A percentile compares a stretch with the other conserved stretches of the same genome.
Conservation (phyloP, 2,113 vertebrate genomes). For the Sinocyclocheilus anshuiensis region DNA sequence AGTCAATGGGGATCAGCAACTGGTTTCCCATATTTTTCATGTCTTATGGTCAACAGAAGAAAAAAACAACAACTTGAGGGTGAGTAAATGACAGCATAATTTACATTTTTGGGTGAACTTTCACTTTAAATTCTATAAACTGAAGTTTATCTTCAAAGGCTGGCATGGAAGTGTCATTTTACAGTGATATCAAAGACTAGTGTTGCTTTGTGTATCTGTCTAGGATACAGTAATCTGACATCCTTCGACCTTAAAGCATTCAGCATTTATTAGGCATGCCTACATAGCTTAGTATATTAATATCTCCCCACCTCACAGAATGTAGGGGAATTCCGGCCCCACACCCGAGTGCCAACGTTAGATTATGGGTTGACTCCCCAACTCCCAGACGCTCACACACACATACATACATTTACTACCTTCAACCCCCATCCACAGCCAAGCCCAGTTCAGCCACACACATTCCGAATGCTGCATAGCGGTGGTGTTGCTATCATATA, state of each 20-base stretch:
- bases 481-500: constrained; percentile 73
- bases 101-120: too few species aligned
- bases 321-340: constrained; percentile 76
- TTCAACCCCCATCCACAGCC: constrained; percentile 46
- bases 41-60: too few species aligned
- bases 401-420: constrained; percentile 45
- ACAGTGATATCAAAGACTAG: constrained; percentile 16
- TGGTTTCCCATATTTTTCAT: too few species aligned
- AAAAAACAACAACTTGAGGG: neutral
- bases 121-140: neutral
- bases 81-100: neutral
- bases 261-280: constrained; percentile 70
- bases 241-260: constrained; percentile 53
- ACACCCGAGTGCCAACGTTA: constrained; percentile 73
- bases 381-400: neutral
- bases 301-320: constrained; percentile 68
- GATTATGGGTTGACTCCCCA: constrained; percentile 61
- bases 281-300: constrained; percentile 75
- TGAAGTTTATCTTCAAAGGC: constrained; percentile 13
- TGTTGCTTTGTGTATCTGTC: constrained; percentile 43
- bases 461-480: constrained; percentile 70
- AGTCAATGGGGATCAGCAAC: too few species aligned
- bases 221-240: constrained; percentile 45
- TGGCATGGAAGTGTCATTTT: neutral
- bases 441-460: constrained; percentile 70